A percentile compares a stretch with the other conserved stretches of the same genome.
phyloP scores from a whole-genome alignment of 2,797 vertebrate species.

The Eremophila alpestris region DNA sequence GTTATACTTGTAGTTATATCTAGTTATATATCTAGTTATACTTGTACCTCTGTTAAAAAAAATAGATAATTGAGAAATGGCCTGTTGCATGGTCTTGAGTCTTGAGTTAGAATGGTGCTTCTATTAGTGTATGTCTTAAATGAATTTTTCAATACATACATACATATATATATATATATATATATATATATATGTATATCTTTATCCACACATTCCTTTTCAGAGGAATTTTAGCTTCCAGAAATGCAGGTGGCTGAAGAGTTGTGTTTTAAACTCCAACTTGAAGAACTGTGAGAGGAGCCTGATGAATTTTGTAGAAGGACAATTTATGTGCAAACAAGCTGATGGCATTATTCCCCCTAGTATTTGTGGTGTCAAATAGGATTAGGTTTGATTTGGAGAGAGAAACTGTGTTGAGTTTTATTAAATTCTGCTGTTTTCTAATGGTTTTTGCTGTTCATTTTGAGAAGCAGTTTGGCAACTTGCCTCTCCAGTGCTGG shows the following conservation, averaged over 20 bases:
- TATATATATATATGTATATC: no score
- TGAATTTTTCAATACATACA: background rate
- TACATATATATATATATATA: background rate
- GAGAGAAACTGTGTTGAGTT: background rate
- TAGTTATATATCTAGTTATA: background rate
- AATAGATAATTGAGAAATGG: background rate
- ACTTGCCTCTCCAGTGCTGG: rapidly evolving
- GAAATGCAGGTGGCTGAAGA: background rate
- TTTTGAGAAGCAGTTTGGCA: background rate
- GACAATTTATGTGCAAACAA: background rate
- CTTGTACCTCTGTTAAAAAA: background rate
- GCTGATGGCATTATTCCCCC: background rate
- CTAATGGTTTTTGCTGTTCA: background rate
- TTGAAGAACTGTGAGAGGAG: background rate
- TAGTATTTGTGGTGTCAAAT: background rate
- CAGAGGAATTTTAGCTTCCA: background rate
- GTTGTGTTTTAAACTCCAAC: background rate
- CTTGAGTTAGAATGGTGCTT: background rate
- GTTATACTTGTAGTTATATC: background rate
- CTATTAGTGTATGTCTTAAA: background rate
- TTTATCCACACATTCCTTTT: background rate
- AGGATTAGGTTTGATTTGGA: background rate
- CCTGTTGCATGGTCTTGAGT: background rate
- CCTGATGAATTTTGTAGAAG: background rate
- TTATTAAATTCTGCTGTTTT: background rate